These are phyloP conservation scores for Stigmatopora nigra DNA, from an alignment of 2,113 vertebrate genomes.

Conservation along the genomic window DNA sequence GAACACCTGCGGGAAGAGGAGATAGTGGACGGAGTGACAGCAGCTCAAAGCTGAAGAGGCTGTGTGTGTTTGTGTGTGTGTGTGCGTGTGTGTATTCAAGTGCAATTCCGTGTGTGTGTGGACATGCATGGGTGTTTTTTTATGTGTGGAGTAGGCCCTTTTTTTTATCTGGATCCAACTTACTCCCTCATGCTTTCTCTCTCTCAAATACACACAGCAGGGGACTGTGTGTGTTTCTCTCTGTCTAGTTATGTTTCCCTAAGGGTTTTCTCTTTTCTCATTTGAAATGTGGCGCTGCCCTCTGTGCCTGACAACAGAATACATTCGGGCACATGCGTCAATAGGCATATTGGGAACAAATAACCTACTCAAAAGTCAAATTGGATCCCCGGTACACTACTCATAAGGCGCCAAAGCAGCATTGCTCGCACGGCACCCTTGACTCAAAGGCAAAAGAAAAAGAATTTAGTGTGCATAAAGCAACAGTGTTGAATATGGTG, in stretches of 20 bases:
- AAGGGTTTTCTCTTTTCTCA: conserved; percentile 39
- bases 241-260: conserved; percentile 34
- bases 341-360: neutral
- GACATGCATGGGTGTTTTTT: neutral
- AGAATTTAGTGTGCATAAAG: neutral
- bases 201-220: conserved; percentile 17
- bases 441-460: neutral
- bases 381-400: neutral
- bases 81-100: neutral
- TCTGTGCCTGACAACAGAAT: conserved; percentile 13
- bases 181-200: neutral
- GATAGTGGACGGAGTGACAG: conserved; percentile 51
- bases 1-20: conserved; percentile 26
- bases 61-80: neutral
- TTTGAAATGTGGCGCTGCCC: conserved; percentile 29
- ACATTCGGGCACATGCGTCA: neutral
- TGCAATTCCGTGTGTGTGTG: neutral
- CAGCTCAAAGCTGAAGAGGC: conserved; percentile 38
- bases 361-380: neutral
- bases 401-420: neutral
- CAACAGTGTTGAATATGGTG: neutral
- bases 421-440: neutral
- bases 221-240: conserved; percentile 30
- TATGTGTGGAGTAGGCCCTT: neutral
- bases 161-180: conserved; percentile 12